Conservation (phyloP, 2,113 vertebrate genomes). For the Chionodraco myersi region DNA sequence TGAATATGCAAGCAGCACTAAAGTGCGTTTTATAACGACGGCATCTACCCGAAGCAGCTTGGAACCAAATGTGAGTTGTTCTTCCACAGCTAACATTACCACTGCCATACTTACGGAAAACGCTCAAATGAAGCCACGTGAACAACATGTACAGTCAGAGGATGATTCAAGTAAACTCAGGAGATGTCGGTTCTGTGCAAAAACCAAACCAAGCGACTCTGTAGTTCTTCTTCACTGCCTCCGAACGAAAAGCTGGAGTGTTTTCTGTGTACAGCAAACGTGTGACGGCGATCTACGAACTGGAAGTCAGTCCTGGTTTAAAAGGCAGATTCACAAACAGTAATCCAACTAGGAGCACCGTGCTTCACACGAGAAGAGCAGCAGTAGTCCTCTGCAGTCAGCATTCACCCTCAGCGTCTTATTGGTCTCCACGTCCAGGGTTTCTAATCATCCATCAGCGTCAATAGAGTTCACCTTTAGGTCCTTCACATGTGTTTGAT, state of each 20-base stretch:
- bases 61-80: not conserved
- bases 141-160: constrained; percentile 20
- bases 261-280: not conserved
- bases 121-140: not conserved
- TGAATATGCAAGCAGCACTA: not conserved
- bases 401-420: no score
- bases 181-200: constrained; percentile 24
- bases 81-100: no score
- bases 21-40: not conserved
- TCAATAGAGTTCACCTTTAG: constrained; percentile 2
- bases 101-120: not conserved
- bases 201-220: not conserved
- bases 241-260: not conserved
- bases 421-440: no score
- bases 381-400: no score
- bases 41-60: not conserved
- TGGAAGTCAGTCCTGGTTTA: not conserved
- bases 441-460: not conserved
- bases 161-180: constrained; percentile 73
- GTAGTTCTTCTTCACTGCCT: not conserved
- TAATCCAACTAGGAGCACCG: no score
- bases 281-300: not conserved
- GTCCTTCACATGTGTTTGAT: not conserved
- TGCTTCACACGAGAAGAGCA: no score
- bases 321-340: not conserved